These are phyloP conservation scores for Odocoileus virginianus DNA, from an alignment of 2,113 vertebrate genomes.

Conservation along the genomic window DNA sequence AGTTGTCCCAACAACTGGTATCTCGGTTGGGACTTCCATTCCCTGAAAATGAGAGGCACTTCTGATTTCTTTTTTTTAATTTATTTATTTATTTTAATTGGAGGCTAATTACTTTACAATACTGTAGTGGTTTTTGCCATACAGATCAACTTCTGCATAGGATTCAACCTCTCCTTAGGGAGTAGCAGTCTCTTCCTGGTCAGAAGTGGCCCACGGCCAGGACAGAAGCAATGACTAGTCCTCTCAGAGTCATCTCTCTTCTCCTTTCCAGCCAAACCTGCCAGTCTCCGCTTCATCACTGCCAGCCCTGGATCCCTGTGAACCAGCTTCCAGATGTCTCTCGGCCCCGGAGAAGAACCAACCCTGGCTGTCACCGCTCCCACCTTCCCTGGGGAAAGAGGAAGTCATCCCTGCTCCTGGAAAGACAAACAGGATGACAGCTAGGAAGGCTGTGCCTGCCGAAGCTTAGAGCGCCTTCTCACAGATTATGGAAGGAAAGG, in stretches of 20 bases:
- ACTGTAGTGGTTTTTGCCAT: background rate
- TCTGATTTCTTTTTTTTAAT: background rate
- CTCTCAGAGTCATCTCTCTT: too few relatives aligned
- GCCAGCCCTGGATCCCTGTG: background rate
- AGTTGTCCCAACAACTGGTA: background rate
- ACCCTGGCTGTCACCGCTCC: background rate
- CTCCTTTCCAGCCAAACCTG: background rate
- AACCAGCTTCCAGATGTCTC: background rate
- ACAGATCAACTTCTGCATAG: background rate
- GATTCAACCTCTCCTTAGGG: background rate
- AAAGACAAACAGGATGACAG: background rate
- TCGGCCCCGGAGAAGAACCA: background rate
- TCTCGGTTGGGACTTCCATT: background rate
- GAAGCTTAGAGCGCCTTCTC: background rate
- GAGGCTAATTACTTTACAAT: background rate
- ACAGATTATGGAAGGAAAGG: accelerated
- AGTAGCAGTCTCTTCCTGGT: background rate
- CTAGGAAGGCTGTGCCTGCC: background rate
- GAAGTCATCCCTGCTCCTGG: background rate
- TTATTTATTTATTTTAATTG: background rate
- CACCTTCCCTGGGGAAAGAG: background rate
- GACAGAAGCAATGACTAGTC: background rate
- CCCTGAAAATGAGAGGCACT: background rate
- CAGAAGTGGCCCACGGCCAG: too few relatives aligned
- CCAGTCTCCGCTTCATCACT: background rate